phyloP scores from a whole-genome alignment of 2,888 invertebrate genomes.

The Tyria jacobaeae region DNA sequence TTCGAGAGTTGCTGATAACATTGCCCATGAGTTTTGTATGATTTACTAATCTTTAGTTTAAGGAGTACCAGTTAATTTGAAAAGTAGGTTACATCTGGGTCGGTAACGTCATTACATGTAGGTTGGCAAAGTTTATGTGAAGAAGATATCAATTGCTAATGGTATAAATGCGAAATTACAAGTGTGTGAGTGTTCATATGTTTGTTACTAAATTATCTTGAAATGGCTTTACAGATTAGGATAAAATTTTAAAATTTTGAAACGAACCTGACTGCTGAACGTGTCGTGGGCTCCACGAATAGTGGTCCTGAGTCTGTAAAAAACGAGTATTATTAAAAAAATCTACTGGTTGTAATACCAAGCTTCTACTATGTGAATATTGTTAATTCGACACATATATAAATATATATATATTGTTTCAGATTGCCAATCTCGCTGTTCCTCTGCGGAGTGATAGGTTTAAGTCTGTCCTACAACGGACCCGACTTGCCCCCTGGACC shows the following conservation, averaged over 20 bases:
- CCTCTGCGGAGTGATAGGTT: slow-evolving; percentile 46
- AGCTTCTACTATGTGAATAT: not conserved
- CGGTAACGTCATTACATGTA: not conserved
- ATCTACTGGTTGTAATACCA: too few species aligned
- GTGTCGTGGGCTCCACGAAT: too few species aligned
- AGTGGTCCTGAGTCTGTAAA: too few species aligned
- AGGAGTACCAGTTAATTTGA: not conserved
- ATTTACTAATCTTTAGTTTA: slow-evolving; percentile 9
- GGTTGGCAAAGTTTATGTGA: not conserved
- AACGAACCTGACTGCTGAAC: too few species aligned
- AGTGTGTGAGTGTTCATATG: not conserved
- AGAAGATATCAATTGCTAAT: not conserved
- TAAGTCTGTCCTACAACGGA: slow-evolving; percentile 63
- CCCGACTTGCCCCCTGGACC: slow-evolving; percentile 86
- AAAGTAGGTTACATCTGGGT: not conserved
- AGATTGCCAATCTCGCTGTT: slow-evolving; percentile 58
- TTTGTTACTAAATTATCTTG: not conserved
- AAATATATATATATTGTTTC: slow-evolving; percentile 47
- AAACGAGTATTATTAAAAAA: too few species aligned
- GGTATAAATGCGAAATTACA: not conserved
- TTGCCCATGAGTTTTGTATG: slow-evolving; percentile 28
- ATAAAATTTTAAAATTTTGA: too few species aligned
- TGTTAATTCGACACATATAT: not conserved
- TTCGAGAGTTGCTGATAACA: slow-evolving; percentile 43
- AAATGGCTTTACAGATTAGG: not conserved